These are phyloP conservation scores for Aelia acuminata DNA, from an alignment of 2,888 invertebrate genomes.

Conservation along the genomic window DNA sequence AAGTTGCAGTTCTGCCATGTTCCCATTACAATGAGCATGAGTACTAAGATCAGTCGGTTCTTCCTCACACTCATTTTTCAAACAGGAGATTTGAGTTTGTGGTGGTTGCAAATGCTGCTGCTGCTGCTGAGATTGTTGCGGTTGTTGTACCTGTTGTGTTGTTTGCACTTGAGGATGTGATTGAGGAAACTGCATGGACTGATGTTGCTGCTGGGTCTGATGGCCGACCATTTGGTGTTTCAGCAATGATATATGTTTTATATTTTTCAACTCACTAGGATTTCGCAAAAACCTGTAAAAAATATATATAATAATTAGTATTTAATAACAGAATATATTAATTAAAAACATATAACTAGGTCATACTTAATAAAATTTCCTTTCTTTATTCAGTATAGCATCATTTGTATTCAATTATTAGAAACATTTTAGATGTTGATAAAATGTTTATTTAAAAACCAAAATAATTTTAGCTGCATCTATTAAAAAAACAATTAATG, in stretches of 20 bases:
- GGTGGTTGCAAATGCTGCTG: conserved; percentile 50
- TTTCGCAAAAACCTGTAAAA: conserved; percentile 86
- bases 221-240: conserved; percentile 80
- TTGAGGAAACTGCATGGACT: conserved; percentile 60
- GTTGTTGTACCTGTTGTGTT: conserved; percentile 26
- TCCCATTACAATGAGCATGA: conserved; percentile 62
- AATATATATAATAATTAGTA: conserved; percentile 14
- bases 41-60: conserved; percentile 65
- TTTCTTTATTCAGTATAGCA: neutral
- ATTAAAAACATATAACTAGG: neutral
- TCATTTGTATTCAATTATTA: too few species aligned
- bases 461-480: too few species aligned
- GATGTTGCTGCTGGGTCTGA: conserved; percentile 67
- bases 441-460: too few species aligned
- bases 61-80: conserved; percentile 63
- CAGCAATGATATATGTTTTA: conserved; percentile 91
- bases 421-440: too few species aligned
- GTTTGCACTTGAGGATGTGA: conserved; percentile 54
- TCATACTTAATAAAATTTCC: neutral
- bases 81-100: conserved; percentile 53
- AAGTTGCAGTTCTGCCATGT: conserved; percentile 64
- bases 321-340: neutral
- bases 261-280: conserved; percentile 93
- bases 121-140: conserved; percentile 44
- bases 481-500: too few species aligned